phyloP scores from a whole-genome alignment of 2,888 invertebrate genomes.

The Anoplius nigerrimus region DNA sequence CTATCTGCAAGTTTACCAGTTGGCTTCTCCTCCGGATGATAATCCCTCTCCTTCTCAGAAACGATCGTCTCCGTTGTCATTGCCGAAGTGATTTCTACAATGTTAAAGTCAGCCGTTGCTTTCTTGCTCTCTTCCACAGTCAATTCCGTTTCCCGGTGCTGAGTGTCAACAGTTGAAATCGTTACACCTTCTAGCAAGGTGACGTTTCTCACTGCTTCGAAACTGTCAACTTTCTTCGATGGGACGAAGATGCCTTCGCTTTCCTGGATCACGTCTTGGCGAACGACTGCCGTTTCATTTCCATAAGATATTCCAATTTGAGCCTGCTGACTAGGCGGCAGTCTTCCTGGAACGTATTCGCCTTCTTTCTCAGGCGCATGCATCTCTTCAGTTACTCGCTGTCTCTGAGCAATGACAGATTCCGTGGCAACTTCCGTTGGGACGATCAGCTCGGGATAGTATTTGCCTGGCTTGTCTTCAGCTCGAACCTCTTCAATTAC shows the following conservation, averaged over 20 bases:
- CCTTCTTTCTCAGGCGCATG: conserved; percentile 84
- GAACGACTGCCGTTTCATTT: conserved; percentile 79
- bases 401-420: conserved; percentile 81
- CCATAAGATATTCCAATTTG: conserved; percentile 77
- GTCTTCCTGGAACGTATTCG: conserved; percentile 77
- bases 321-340: conserved; percentile 80
- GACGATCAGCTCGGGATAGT: conserved; percentile 86
- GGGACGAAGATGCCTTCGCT: conserved; percentile 79
- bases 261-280: conserved; percentile 79
- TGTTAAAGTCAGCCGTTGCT: conserved; percentile 79
- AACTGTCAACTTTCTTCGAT: conserved; percentile 58
- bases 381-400: conserved; percentile 81
- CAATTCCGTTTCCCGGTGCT: conserved; percentile 81
- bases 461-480: conserved; percentile 85
- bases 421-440: conserved; percentile 85
- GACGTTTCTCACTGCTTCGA: conserved; percentile 64
- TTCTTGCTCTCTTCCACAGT: conserved; percentile 75
- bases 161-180: conserved; percentile 80
- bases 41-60: conserved; percentile 79
- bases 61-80: conserved; percentile 78
- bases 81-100: conserved; percentile 80
- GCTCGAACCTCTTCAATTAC: conserved; percentile 82
- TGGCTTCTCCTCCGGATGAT: conserved; percentile 75
- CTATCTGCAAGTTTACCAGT: conserved; percentile 65
- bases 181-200: conserved; percentile 76